A percentile compares a stretch with the other conserved stretches of the same genome.
Evolutionary conservation across 2,113 vertebrate genomes (phyloP).

Genomic region (Grantiella picta): DNA sequence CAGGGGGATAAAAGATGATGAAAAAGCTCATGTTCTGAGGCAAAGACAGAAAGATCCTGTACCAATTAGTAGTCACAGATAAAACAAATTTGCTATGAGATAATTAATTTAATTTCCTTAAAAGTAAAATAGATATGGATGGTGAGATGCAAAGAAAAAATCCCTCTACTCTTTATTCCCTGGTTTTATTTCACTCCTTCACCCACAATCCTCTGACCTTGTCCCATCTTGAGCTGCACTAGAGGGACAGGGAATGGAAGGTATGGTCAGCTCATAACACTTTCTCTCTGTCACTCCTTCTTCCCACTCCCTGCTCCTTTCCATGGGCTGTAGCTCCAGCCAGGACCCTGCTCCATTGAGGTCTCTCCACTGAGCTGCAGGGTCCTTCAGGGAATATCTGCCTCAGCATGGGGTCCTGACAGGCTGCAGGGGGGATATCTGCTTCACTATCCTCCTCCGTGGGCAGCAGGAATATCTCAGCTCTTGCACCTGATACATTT

Average conservation of each 20-base stretch:
- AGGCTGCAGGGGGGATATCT: not conserved
- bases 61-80: not conserved
- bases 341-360: not conserved
- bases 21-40: not conserved
- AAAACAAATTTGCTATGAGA: not conserved
- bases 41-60: not conserved
- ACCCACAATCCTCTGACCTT: not conserved
- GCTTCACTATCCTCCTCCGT: too few relatives aligned
- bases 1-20: not conserved
- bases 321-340: not conserved
- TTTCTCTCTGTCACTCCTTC: not conserved
- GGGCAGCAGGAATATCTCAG: too few relatives aligned
- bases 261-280: not conserved
- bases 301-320: not conserved
- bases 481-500: too few relatives aligned
- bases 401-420: too few relatives aligned
- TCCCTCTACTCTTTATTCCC: not conserved
- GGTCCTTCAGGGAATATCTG: not conserved
- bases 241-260: not conserved
- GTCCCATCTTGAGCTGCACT: not conserved
- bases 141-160: not conserved
- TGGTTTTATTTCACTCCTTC: not conserved
- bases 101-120: not conserved
- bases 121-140: not conserved
- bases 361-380: too few relatives aligned